Evolutionary conservation across 92 coral and sea anemone species (phyloP), one percentile per base, ranked within the genome.

Genomic region (Galaxea fascicularis): DNA sequence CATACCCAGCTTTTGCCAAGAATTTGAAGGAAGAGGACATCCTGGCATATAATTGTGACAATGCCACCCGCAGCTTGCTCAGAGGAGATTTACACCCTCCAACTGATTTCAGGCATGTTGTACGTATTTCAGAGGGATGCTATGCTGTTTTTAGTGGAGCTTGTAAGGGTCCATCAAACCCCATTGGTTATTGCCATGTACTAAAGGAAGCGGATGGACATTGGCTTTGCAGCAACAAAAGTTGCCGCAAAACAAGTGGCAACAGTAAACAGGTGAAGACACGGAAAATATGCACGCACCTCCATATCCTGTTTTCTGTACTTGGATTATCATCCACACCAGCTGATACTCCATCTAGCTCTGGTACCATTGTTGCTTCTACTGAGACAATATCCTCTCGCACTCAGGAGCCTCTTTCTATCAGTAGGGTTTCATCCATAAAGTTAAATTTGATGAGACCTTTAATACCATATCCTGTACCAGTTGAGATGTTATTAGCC

Each of bases 161-260:
- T 15, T 74, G 29, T 25, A 51, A 69, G 52, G 53, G 54, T 27
- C 45, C 66, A 28, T 74, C 65, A 53, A 74, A 28, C 79, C 47
- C 66, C 63, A 54, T 29, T 8, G 79, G 79, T 1, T 74, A 27
- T 28, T 74, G 65, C 16, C 79, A 74, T 28, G 44, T 52, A 22
- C 45, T 47, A 28, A 51, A 52, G 44, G 17, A 11, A 24, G 35
- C 47, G 14, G 41, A 49, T 51, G 60, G 62, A 51, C 24, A 73
- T 9, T 47, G 26, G 21, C 7, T 4, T 18, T 49, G 77, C 27
- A 8, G 30, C 16, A 11, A 46, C 8, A 26, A 22, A 18, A 45
- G 27, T 20, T 72, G 39, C 4, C 16, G 4, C 24, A 24, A 46
- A 28, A 46, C 20, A 72, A 22, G 39, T 0, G 31, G 77, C n/a